Percentiles rank a stretch among this genome's conserved stretches.
Conservation (phyloP, 2,888 invertebrate species). For the Drosophila infuscata region DNA sequence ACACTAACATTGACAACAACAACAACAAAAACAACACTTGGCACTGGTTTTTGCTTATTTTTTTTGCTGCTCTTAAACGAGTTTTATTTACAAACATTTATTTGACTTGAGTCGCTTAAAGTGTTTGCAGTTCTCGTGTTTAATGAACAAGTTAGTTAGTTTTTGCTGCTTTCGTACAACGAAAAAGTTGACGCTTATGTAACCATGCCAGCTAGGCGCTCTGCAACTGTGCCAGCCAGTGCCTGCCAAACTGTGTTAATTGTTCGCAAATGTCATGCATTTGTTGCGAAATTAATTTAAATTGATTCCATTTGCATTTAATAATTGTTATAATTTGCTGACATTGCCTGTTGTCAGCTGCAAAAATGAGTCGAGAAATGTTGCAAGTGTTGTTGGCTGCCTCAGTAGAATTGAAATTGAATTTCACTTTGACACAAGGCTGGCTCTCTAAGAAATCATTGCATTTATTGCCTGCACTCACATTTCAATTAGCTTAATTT, state of each 20-base stretch:
- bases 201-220: slow-evolving; percentile 34
- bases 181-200: slow-evolving; percentile 59
- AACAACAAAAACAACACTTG: slow-evolving; percentile 25
- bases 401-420: slow-evolving; percentile 13
- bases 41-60: slow-evolving; percentile 30
- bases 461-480: slow-evolving; percentile 42
- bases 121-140: slow-evolving; percentile 75
- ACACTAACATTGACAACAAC: not conserved
- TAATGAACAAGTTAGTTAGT: slow-evolving; percentile 71
- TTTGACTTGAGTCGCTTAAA: slow-evolving; percentile 49
- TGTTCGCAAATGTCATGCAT: slow-evolving; percentile 21
- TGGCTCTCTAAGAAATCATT: slow-evolving; percentile 18
- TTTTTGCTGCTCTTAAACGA: slow-evolving; percentile 60
- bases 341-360: not conserved
- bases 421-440: slow-evolving; percentile 14
- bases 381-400: not conserved
- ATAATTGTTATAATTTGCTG: not conserved
- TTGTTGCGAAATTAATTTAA: slow-evolving; percentile 7
- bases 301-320: slow-evolving; percentile 6
- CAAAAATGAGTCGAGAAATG: not conserved
- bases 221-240: slow-evolving; percentile 37
- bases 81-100: slow-evolving; percentile 78
- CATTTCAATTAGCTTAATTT: slow-evolving; percentile 61
- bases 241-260: slow-evolving; percentile 37
- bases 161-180: slow-evolving; percentile 17